Conservation (phyloP, 2,888 invertebrate genomes). For the Nudaria mundana region DNA sequence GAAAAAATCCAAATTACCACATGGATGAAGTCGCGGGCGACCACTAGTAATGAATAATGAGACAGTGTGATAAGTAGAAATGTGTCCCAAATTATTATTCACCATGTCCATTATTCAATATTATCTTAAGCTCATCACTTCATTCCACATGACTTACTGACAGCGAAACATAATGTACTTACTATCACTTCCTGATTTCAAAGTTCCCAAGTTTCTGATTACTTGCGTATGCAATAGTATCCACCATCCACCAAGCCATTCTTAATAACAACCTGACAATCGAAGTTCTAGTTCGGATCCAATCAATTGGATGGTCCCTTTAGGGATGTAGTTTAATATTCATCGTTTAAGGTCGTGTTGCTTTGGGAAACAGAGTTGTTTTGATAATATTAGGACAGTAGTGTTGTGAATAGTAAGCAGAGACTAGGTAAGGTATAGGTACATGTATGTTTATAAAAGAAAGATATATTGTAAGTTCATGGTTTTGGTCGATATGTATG, state of each 20-base stretch:
- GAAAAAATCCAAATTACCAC: too few relatives aligned
- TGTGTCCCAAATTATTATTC: too few relatives aligned
- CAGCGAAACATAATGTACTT: slow-evolving; percentile 4
- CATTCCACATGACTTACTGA: slow-evolving; percentile 3
- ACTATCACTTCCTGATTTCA: slow-evolving; percentile 1
- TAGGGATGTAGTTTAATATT: slow-evolving; percentile 26
- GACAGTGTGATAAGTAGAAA: too few relatives aligned
- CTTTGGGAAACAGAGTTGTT: slow-evolving; percentile 17
- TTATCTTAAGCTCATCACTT: background rate
- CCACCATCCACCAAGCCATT: slow-evolving; percentile 12
- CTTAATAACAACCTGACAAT: slow-evolving; percentile 30
- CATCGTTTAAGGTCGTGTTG: slow-evolving; percentile 19
- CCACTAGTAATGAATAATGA: too few relatives aligned
- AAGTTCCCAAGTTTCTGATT: slow-evolving; percentile 16
- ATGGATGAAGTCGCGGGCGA: too few relatives aligned
- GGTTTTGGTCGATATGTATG: too few relatives aligned
- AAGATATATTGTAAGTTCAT: too few relatives aligned
- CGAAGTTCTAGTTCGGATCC: slow-evolving; percentile 34
- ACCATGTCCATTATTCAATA: background rate
- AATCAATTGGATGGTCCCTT: slow-evolving; percentile 33
- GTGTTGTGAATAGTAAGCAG: background rate
- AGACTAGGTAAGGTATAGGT: too few relatives aligned
- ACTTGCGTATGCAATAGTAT: slow-evolving; percentile 33
- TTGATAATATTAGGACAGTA: slow-evolving; percentile 16
- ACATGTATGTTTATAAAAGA: too few relatives aligned